Conservation (phyloP, 2,888 invertebrate genomes). For the Calameuta filiformis region DNA sequence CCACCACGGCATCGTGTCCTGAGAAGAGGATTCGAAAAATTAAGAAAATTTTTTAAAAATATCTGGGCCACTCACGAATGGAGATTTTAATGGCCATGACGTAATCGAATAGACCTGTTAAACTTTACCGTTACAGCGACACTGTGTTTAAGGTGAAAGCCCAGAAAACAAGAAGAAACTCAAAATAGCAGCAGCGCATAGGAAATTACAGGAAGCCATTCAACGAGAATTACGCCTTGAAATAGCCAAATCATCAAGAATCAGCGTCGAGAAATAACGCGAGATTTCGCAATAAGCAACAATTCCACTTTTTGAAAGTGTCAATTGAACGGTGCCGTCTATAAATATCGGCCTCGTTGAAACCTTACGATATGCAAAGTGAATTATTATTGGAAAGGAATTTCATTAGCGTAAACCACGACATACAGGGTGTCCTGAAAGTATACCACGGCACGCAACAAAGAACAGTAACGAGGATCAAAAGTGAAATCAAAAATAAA, state of each 20-base stretch:
- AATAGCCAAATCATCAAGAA: background rate
- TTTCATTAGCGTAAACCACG: conserved; percentile 32
- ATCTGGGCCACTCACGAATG: background rate
- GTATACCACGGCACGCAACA: background rate
- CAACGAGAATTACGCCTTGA: background rate
- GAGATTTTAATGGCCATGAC: background rate
- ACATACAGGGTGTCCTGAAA: conserved; percentile 6
- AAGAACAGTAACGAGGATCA: background rate
- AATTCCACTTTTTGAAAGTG: conserved; percentile 36
- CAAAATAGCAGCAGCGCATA: background rate
- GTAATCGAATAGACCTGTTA: background rate
- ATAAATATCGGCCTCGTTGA: conserved; percentile 44
- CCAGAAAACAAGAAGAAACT: background rate
- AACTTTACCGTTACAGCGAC: background rate
- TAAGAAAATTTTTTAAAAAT: background rate
- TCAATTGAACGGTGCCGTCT: conserved; percentile 39
- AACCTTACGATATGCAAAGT: conserved; percentile 45
- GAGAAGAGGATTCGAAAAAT: conserved; percentile 5
- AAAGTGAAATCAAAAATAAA: background rate
- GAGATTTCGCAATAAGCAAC: conserved; percentile 29
- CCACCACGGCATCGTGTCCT: conserved; percentile 51
- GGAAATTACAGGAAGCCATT: background rate
- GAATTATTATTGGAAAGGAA: conserved; percentile 49
- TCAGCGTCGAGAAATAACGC: conserved; percentile 24
- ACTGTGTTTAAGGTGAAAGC: background rate